These are phyloP conservation scores for Aspiorhynchus laticeps DNA, from an alignment of 2,113 vertebrate species.

Conservation along the genomic window DNA sequence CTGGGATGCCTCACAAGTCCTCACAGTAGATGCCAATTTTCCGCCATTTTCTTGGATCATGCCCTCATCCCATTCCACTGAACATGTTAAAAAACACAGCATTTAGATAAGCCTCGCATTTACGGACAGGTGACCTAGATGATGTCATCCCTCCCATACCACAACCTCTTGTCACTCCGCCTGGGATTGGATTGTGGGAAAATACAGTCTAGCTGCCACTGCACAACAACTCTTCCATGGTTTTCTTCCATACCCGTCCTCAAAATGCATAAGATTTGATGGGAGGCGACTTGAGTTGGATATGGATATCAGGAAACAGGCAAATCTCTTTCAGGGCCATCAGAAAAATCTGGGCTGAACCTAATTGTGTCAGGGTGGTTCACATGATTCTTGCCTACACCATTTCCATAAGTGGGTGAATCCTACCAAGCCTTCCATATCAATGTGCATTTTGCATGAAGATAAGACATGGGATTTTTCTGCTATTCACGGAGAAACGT, in stretches of 20 bases:
- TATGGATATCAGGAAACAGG: constrained; percentile 68
- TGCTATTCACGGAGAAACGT: background rate
- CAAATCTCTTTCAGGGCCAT: constrained; percentile 66
- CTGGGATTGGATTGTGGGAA: constrained; percentile 63
- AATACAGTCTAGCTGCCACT: constrained; percentile 55
- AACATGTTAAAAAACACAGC: constrained; percentile 63
- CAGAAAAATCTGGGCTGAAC: constrained; percentile 59
- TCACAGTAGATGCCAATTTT: constrained; percentile 77
- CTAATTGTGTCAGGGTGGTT: constrained; percentile 57
- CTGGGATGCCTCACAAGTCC: constrained; percentile 78
- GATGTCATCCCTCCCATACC: constrained; percentile 56
- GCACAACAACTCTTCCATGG: constrained; percentile 45
- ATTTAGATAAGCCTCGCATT: constrained; percentile 53
- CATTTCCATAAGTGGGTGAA: constrained; percentile 53
- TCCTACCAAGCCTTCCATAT: constrained; percentile 20
- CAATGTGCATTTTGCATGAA: background rate
- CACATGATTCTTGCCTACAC: constrained; percentile 49
- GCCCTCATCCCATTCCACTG: constrained; percentile 59
- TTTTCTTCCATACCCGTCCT: constrained; percentile 68
- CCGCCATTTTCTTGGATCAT: constrained; percentile 71
- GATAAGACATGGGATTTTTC: background rate
- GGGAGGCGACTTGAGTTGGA: constrained; percentile 57
- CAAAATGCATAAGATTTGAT: constrained; percentile 55
- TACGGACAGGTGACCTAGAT: constrained; percentile 74
- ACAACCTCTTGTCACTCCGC: constrained; percentile 54